These are phyloP conservation scores for Philopedon plagiatum DNA, from an alignment of 2,888 invertebrate genomes.

Conservation along the genomic window DNA sequence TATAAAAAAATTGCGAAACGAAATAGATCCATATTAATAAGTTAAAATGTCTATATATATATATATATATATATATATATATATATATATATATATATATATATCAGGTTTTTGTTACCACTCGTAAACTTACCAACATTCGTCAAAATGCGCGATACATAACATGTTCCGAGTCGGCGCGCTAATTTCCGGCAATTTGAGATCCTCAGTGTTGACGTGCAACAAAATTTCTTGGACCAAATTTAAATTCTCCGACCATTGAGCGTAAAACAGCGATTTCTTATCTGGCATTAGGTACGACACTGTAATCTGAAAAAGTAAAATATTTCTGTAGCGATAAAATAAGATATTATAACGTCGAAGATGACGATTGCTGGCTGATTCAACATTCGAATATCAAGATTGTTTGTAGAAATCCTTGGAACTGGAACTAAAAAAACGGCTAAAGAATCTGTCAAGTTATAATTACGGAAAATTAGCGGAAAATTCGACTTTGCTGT, in stretches of 20 bases:
- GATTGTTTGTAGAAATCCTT: no score
- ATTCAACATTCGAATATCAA: neutral
- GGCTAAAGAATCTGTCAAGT: no score
- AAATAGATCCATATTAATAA: no score
- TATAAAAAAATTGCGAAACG: no score
- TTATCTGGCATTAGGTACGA: constrained; percentile 52
- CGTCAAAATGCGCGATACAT: constrained; percentile 54
- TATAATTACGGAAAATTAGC: no score
- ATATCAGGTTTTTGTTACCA: no score
- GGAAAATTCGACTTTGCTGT: no score
- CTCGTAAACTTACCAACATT: constrained; percentile 58
- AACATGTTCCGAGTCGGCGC: constrained; percentile 51
- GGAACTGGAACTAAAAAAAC: no score
- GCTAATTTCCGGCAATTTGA: constrained; percentile 25
- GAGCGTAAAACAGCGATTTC: constrained; percentile 54
- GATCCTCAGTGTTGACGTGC: constrained; percentile 40
- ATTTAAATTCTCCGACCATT: constrained; percentile 42
- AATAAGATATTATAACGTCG: neutral
- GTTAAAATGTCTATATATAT: no score
- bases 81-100: no score
- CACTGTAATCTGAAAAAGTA: constrained; percentile 54
- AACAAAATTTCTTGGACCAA: constrained; percentile 48
- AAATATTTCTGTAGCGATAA: neutral
- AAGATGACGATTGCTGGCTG: neutral
- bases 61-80: no score